Conservation (phyloP, 2,888 invertebrate species). For the Drosophila hamatofila region DNA sequence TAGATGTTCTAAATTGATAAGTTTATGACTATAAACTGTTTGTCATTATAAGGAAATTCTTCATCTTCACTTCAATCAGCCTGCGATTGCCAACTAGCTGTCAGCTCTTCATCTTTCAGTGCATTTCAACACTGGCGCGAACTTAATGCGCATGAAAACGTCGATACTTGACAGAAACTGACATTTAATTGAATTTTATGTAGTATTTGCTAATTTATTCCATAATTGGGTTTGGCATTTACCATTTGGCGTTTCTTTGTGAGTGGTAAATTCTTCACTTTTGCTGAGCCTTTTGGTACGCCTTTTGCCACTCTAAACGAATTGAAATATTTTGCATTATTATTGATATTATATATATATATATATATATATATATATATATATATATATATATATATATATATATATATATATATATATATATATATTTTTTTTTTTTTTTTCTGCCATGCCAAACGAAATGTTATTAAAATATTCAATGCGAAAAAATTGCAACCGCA, state of each 20-base stretch:
- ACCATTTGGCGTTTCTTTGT: not conserved
- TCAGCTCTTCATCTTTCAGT: not conserved
- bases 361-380: not conserved
- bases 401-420: constrained; percentile 11
- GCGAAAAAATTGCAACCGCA: constrained; percentile 25
- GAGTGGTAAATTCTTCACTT: constrained; percentile 2
- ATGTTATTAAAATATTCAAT: constrained; percentile 22
- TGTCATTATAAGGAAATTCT: not conserved
- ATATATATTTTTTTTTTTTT: constrained; percentile 2
- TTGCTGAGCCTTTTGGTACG: not conserved
- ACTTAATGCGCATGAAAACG: not conserved
- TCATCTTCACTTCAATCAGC: not conserved
- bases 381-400: not conserved
- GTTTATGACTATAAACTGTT: not conserved
- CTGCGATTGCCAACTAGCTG: not conserved
- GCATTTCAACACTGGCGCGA: not conserved
- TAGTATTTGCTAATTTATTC: constrained; percentile 5
- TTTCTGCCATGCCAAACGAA: not conserved
- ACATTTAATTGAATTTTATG: not conserved
- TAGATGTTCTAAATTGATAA: no score
- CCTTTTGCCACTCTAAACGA: constrained; percentile 1
- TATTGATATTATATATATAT: constrained; percentile 4
- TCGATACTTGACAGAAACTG: not conserved
- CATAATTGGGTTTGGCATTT: constrained; percentile 6
- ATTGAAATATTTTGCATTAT: constrained; percentile 7